Evolutionary conservation across 1,140 invertebrate genomes (phyloP).

Genomic region (Streblospio benedicti): DNA sequence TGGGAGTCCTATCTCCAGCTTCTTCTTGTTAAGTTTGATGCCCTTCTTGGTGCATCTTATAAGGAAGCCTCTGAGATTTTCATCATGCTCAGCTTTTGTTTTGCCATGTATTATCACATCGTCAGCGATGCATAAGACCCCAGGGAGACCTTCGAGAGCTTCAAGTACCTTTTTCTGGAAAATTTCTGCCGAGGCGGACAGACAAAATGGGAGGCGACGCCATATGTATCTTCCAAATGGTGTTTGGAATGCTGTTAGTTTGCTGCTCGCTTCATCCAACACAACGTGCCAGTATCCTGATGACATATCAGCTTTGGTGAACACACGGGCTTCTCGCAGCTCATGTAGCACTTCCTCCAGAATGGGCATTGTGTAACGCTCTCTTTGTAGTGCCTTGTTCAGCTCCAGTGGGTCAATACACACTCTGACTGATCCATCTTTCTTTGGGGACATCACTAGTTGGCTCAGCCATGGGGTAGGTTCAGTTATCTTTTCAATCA

Average conservation of each 20-base stretch:
- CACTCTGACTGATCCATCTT: constrained; percentile 18
- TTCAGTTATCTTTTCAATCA: constrained; percentile 21
- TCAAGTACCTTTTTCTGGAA: constrained; percentile 33
- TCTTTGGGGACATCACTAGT: constrained; percentile 22
- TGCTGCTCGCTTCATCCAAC: constrained; percentile 23
- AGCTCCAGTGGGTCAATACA: constrained; percentile 26
- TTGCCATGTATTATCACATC: constrained; percentile 31
- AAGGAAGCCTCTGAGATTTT: constrained; percentile 34
- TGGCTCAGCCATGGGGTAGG: constrained; percentile 22
- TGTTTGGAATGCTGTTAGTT: constrained; percentile 24
- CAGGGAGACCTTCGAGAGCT: constrained; percentile 33
- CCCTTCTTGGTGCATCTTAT: constrained; percentile 31
- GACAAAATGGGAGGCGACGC: constrained; percentile 21
- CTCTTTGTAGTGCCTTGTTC: constrained; percentile 22
- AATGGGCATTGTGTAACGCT: constrained; percentile 21
- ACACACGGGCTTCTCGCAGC: constrained; percentile 21
- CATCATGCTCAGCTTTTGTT: constrained; percentile 30
- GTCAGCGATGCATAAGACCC: constrained; percentile 43
- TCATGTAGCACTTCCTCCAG: constrained; percentile 26
- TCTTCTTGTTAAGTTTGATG: constrained; percentile 42
- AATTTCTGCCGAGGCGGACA: constrained; percentile 23
- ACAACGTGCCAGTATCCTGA: constrained; percentile 25
- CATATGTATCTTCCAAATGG: constrained; percentile 22
- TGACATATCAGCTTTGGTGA: constrained; percentile 22
- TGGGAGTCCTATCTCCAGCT: constrained; percentile 15